phyloP scores from a whole-genome alignment of 2,888 invertebrate genomes.

The Proisotoma minuta region DNA sequence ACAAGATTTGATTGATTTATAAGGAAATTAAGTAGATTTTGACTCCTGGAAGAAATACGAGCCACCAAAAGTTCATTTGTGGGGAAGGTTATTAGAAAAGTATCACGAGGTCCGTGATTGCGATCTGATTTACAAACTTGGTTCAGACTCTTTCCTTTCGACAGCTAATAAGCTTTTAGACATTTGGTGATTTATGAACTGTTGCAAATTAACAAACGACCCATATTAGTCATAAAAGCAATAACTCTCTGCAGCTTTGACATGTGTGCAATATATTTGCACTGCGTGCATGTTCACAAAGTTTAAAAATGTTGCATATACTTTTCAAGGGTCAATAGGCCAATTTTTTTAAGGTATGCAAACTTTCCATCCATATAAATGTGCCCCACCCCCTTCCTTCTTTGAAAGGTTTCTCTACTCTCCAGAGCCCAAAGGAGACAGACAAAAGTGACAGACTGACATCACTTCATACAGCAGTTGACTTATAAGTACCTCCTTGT shows the following conservation, averaged over 20 bases:
- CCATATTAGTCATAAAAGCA: neutral
- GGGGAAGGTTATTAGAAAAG: neutral
- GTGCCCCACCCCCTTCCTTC: neutral
- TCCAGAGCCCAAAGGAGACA: neutral
- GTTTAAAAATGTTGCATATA: neutral
- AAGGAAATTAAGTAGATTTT: neutral
- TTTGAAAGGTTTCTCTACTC: too few species aligned
- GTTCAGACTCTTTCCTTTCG: neutral
- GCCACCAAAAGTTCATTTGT: neutral
- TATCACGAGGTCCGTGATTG: neutral
- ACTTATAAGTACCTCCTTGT: neutral
- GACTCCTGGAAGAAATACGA: too few species aligned
- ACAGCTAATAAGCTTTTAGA: neutral
- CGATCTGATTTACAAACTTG: conserved; percentile 3
- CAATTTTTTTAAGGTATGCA: neutral
- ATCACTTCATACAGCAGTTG: neutral
- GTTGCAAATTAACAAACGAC: conserved; percentile 4
- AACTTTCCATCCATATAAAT: neutral
- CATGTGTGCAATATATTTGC: neutral
- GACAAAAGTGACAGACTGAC: conserved; percentile 1
- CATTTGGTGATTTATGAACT: neutral
- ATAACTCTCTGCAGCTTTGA: too few species aligned
- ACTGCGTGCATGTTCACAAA: neutral
- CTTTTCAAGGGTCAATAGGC: neutral
- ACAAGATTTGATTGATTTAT: conserved; percentile 4